phyloP scores from a whole-genome alignment of 2,113 vertebrate genomes.

The Eulemur macaco region DNA sequence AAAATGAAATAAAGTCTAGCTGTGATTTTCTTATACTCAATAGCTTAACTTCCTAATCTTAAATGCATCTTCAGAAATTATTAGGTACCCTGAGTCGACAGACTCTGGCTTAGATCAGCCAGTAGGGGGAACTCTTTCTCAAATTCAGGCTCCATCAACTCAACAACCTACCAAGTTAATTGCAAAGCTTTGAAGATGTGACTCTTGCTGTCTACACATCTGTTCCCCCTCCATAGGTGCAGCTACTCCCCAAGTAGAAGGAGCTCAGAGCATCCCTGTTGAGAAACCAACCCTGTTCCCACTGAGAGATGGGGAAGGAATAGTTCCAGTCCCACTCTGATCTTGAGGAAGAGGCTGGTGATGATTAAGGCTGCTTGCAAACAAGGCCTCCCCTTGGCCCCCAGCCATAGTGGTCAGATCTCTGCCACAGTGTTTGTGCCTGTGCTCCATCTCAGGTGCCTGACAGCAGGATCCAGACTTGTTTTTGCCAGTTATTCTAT shows the following conservation, averaged over 20 bases:
- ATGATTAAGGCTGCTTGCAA: background rate
- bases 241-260: background rate
- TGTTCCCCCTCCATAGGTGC: background rate
- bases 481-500: background rate
- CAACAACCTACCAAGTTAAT: background rate
- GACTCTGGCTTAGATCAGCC: background rate
- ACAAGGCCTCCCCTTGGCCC: background rate
- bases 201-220: background rate
- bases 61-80: background rate
- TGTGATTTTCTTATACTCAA: background rate
- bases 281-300: background rate
- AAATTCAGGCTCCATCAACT: background rate
- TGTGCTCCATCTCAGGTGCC: background rate
- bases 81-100: background rate
- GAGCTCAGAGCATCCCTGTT: background rate
- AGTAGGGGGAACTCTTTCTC: conserved; percentile 49
- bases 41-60: background rate
- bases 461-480: background rate
- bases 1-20: background rate
- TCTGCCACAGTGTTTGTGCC: background rate
- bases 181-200: background rate
- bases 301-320: background rate
- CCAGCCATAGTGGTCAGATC: background rate
- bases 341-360: background rate
- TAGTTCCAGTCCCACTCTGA: background rate